A percentile compares a stretch with the other conserved stretches of the same genome.
Conservation (phyloP, 92 coral and sea anemone genomes). For the Phenganax marumi region DNA sequence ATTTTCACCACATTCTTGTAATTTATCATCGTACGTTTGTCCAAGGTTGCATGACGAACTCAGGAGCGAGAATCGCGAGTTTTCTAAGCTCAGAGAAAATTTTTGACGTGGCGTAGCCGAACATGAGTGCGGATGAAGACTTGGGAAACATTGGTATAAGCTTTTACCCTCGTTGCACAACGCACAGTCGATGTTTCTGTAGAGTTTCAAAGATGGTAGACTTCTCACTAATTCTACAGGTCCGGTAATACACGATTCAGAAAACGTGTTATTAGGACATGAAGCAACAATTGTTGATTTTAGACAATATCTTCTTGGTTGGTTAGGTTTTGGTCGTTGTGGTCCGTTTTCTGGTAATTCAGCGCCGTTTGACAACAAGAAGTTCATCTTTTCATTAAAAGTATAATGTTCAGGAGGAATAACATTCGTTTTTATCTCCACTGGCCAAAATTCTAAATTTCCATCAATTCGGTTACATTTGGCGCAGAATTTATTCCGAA, state of each 20-base stretch:
- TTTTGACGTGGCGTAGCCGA: background rate
- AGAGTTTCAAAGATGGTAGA: background rate
- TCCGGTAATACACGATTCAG: background rate
- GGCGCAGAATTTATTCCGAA: slow-evolving; percentile 40
- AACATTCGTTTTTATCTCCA: background rate
- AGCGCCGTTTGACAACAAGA: background rate
- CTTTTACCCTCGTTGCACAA: background rate
- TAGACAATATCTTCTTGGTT: slow-evolving; percentile 24
- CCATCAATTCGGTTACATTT: slow-evolving; percentile 4
- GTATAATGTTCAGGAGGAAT: slow-evolving; percentile 9
- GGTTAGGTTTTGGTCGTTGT: background rate
- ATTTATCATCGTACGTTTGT: background rate
- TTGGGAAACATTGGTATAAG: slow-evolving; percentile 6
- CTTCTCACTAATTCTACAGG: no score
- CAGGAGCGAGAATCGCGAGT: background rate
- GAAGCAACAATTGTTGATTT: background rate
- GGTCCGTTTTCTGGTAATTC: background rate
- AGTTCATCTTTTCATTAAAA: background rate
- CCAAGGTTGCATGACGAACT: background rate
- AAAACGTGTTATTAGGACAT: background rate
- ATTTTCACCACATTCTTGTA: slow-evolving; percentile 7
- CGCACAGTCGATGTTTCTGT: slow-evolving; percentile 16
- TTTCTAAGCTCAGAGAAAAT: slow-evolving; percentile 7
- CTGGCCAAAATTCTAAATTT: slow-evolving; percentile 5
- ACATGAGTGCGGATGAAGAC: no score